phyloP scores from a whole-genome alignment of 2,113 vertebrate species.

The Gnathonemus longibarbis region DNA sequence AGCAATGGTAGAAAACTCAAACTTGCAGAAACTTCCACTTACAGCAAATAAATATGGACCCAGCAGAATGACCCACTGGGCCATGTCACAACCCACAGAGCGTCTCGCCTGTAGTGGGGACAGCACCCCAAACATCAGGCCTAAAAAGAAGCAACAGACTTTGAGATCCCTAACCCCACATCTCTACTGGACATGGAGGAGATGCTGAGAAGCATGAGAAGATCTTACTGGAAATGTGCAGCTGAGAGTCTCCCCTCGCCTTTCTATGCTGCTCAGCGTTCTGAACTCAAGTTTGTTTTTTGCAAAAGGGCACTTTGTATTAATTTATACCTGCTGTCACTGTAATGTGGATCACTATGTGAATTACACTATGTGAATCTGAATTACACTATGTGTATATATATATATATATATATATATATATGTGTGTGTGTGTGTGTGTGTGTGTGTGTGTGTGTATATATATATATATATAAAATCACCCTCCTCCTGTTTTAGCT shows the following conservation, averaged over 20 bases:
- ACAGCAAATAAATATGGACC: background rate
- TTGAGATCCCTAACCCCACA: background rate
- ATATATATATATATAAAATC: conserved; percentile 36
- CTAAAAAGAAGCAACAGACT: background rate
- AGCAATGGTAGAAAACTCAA: background rate
- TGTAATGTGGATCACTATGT: background rate
- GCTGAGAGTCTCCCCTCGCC: background rate
- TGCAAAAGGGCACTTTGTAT: background rate
- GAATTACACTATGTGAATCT: too few species aligned
- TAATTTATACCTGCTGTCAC: background rate
- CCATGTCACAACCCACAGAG: background rate
- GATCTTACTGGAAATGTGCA: background rate
- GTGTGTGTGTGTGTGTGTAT: background rate
- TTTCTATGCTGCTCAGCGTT: background rate
- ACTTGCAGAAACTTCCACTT: background rate
- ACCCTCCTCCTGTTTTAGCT: conserved; percentile 53
- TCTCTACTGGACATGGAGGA: background rate
- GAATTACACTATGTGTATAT: too few species aligned
- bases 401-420: too few species aligned
- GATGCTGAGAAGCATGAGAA: background rate
- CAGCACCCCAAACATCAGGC: background rate
- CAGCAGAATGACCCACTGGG: background rate
- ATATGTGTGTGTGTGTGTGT: too few species aligned
- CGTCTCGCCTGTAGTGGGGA: background rate
- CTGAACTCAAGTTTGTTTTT: background rate